A percentile compares a stretch with the other conserved stretches of the same genome.
Conservation (phyloP, 2,797 vertebrate genomes). For the Typhlichthys eigenmanni region DNA sequence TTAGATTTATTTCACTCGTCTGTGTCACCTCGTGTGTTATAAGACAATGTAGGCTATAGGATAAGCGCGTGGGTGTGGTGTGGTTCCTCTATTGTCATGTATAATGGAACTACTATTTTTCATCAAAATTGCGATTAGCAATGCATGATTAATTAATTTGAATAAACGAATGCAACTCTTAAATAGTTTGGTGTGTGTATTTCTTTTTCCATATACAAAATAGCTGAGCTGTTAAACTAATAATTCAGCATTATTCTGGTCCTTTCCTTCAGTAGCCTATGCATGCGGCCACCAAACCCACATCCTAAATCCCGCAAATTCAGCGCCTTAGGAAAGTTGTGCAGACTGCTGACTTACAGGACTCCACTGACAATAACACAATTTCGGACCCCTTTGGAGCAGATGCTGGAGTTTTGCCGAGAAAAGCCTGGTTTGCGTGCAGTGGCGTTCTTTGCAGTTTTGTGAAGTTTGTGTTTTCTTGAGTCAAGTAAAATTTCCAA, state of each 20-base stretch:
- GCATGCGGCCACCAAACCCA: slow-evolving; percentile 30
- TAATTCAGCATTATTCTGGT: neutral
- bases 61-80: too few relatives aligned
- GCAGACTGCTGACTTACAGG: slow-evolving; percentile 51
- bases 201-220: too few relatives aligned
- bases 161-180: too few relatives aligned
- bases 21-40: neutral
- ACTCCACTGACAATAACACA: slow-evolving; percentile 38
- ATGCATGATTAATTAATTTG: too few relatives aligned
- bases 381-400: slow-evolving; percentile 47
- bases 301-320: slow-evolving; percentile 53
- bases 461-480: slow-evolving; percentile 19
- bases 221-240: neutral
- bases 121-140: too few relatives aligned
- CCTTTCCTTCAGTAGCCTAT: neutral
- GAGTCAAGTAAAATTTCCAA: slow-evolving; percentile 14
- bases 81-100: too few relatives aligned
- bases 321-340: slow-evolving; percentile 56
- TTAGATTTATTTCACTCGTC: slow-evolving; percentile 17
- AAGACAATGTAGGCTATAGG: too few relatives aligned
- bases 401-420: slow-evolving; percentile 43
- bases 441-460: slow-evolving; percentile 15
- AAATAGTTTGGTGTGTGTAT: too few relatives aligned
- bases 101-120: too few relatives aligned
- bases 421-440: slow-evolving; percentile 34